Evolutionary conservation across 2,797 vertebrate genomes (phyloP), one percentile per base, ranked within the genome.

Genomic region (Caiman crocodilus): DNA sequence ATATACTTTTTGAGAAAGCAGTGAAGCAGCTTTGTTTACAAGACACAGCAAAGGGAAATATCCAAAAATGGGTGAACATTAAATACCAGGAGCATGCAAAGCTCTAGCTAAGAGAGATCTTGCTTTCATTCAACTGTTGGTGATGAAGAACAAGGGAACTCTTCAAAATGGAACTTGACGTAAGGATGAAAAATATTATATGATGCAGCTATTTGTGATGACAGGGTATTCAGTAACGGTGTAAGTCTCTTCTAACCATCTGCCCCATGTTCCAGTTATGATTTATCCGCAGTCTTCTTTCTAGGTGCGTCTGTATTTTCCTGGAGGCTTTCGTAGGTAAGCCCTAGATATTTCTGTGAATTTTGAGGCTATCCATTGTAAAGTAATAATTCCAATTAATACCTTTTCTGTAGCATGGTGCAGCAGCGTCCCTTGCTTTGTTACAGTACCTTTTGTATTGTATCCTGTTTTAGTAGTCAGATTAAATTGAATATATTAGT

Each of bases 11-110:
- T 83, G 81, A 94, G 77, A 80, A 69, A 94, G 61, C 42, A 74
- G 28, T 65, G 76, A 81, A 86, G 74, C 28, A 59, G 58, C 75
- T 95, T 89, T 93, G 91, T 58, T 88, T 90, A 56, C 25, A 79
- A 61, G 76, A 88, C 61, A 56, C 23, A 60, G 21, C 12, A 50
- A 50, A 10, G 42, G 9, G 42, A 50, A 50, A 50, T 50, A 82
- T 64, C 35, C 9, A 89, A 42, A 75, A 84, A 25, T 6, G 26
- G 80, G 56, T 64, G 3, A 26, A 2, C 14, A 57, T 28, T 56
- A 67, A 35, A n/a, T 15, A 79, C 14, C 14, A 85, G 32, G 67
- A 57, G 32, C 32, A 26, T 16, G 42, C 61, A 32, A 79, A 63
- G 32, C 42, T 59, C 59, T 79, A 61, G 61, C 30, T 59, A 26